Conservation (phyloP, 2,797 vertebrate species). For the Falco biarmicus region DNA sequence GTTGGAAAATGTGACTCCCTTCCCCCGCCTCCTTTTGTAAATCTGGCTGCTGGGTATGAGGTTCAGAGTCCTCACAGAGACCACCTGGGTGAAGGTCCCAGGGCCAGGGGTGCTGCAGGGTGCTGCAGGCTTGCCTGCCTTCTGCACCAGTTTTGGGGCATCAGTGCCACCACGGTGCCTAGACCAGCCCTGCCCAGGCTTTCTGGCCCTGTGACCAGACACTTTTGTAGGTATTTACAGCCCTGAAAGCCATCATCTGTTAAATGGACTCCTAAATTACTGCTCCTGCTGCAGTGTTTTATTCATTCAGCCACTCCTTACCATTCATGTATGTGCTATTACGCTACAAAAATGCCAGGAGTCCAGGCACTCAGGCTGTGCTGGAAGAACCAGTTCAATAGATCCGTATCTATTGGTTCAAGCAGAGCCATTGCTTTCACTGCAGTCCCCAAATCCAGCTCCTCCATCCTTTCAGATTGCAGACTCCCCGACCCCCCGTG, state of each 20-base stretch:
- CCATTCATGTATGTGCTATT: slow-evolving; percentile 7
- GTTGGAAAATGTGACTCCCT: not conserved
- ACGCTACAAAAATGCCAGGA: slow-evolving; percentile 27
- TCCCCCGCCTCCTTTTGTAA: rapidly evolving
- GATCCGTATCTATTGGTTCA: slow-evolving; percentile 1
- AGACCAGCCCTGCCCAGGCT: not conserved
- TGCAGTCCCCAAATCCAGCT: not conserved
- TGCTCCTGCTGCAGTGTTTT: not conserved
- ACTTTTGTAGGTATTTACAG: slow-evolving; percentile 16
- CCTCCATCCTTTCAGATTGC: not conserved
- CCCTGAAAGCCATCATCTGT: not conserved
- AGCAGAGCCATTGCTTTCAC: not conserved
- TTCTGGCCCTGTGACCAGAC: not conserved
- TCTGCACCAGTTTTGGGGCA: not conserved
- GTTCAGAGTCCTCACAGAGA: not conserved
- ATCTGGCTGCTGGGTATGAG: not conserved
- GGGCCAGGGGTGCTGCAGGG: not conserved
- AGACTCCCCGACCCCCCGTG: not conserved
- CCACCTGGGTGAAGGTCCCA: not conserved
- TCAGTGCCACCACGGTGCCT: not conserved
- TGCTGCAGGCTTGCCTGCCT: rapidly evolving
- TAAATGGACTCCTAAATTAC: not conserved
- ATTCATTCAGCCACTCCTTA: slow-evolving; percentile 28
- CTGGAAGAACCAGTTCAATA: slow-evolving; percentile 63
- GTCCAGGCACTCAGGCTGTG: slow-evolving; percentile 26